Conservation (phyloP, 2,888 invertebrate species). For the Mesorhabditis spiculigera region DNA sequence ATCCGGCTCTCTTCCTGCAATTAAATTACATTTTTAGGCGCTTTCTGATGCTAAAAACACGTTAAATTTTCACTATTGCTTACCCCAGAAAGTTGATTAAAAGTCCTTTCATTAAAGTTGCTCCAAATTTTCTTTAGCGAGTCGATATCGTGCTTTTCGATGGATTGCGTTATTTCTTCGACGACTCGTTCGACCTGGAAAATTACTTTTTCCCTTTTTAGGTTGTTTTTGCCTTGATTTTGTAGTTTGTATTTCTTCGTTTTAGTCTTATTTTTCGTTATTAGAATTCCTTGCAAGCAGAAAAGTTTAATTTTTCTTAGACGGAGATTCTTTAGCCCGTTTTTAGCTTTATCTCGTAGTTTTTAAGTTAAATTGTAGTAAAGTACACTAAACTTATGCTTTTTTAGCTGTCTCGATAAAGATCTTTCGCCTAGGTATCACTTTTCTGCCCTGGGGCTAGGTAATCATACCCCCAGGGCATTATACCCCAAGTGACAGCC, state of each 20-base stretch:
- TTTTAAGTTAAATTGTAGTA: too few relatives aligned
- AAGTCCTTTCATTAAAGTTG: conserved; percentile 39
- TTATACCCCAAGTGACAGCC: too few relatives aligned
- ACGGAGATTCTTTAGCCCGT: too few relatives aligned
- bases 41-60: neutral
- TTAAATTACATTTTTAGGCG: neutral
- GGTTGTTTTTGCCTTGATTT: too few relatives aligned
- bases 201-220: neutral
- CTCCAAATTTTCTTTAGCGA: conserved; percentile 37
- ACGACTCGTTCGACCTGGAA: conserved; percentile 44
- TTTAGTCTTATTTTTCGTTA: too few relatives aligned
- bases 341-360: too few relatives aligned
- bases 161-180: conserved; percentile 39
- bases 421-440: neutral
- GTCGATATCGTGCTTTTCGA: conserved; percentile 43
- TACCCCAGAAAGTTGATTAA: conserved; percentile 40
- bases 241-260: too few relatives aligned
- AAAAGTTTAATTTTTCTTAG: too few relatives aligned
- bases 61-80: conserved; percentile 5
- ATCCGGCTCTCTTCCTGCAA: conserved; percentile 32
- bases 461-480: too few relatives aligned
- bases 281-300: too few relatives aligned
- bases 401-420: neutral
- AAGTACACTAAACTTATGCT: neutral
- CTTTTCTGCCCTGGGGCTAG: too few relatives aligned